Conservation (phyloP, 2,888 invertebrate species). For the Aphidoletes aphidimyza region DNA sequence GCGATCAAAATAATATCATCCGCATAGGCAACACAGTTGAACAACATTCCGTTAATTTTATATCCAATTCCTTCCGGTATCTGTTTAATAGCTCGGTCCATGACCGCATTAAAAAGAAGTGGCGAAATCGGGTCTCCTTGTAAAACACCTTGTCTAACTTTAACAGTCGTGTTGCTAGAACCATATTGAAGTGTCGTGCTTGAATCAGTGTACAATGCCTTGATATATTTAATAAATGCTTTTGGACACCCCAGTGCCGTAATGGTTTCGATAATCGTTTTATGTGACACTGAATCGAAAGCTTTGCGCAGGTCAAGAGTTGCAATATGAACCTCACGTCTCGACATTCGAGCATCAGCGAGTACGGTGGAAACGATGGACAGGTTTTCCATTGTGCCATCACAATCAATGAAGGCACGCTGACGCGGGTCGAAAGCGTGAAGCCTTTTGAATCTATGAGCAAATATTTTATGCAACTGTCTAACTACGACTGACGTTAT, state of each 20-base stretch:
- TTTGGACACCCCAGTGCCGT: not conserved
- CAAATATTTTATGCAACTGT: not conserved
- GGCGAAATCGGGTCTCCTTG: not conserved
- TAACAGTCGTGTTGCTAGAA: not conserved
- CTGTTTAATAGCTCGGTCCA: too few species aligned
- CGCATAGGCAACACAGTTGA: too few species aligned
- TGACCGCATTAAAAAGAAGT: too few species aligned
- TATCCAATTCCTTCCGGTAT: too few species aligned
- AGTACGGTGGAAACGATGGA: not conserved
- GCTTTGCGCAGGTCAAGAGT: not conserved
- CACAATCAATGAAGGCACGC: not conserved
- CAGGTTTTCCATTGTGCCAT: not conserved
- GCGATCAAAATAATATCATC: too few species aligned
- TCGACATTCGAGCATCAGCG: not conserved
- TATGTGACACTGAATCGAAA: not conserved
- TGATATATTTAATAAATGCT: not conserved
- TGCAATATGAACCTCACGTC: not conserved
- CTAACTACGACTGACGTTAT: not conserved
- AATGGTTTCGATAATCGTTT: not conserved
- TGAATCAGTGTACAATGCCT: not conserved
- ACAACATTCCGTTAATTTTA: too few species aligned
- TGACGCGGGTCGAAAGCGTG: not conserved
- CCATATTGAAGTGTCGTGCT: not conserved
- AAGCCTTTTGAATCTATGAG: not conserved
- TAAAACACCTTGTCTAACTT: not conserved